A percentile compares a stretch with the other conserved stretches of the same genome.
phyloP scores from a whole-genome alignment of 92 coral and sea anemone genomes.

The Palythoa caribaeorum region DNA sequence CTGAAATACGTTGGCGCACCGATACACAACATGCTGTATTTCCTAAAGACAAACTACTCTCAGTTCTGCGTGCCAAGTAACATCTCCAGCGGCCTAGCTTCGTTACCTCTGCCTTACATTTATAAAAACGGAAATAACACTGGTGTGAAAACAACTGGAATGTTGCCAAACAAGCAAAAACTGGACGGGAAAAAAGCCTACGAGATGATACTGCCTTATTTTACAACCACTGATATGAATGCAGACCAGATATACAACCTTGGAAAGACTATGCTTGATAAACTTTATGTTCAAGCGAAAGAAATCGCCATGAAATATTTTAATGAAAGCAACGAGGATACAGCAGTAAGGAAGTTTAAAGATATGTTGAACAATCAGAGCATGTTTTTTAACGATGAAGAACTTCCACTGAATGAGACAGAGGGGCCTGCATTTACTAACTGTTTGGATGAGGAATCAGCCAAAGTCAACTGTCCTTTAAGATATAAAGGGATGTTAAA shows the following conservation, averaged over 20 bases:
- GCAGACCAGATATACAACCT: slow-evolving; percentile 78
- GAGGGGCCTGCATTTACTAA: slow-evolving; percentile 82
- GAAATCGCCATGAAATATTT: slow-evolving; percentile 78
- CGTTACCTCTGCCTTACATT: slow-evolving; percentile 80
- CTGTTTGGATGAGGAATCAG: slow-evolving; percentile 75
- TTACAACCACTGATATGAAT: slow-evolving; percentile 81
- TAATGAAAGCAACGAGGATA: slow-evolving; percentile 54
- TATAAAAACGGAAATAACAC: slow-evolving; percentile 79
- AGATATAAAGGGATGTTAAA: slow-evolving; percentile 87
- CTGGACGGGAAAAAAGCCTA: slow-evolving; percentile 85
- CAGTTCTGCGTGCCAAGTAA: slow-evolving; percentile 91
- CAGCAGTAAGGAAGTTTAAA: slow-evolving; percentile 79
- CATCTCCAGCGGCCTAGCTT: slow-evolving; percentile 94
- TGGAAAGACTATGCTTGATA: slow-evolving; percentile 70
- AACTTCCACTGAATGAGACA: slow-evolving; percentile 88
- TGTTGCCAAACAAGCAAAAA: slow-evolving; percentile 80
- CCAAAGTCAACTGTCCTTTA: slow-evolving; percentile 84
- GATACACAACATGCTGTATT: slow-evolving; percentile 72
- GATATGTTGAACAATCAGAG: slow-evolving; percentile 75
- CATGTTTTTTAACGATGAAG: slow-evolving; percentile 89
- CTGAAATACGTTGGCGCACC: slow-evolving; percentile 86
- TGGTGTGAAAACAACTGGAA: slow-evolving; percentile 62
- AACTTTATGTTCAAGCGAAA: slow-evolving; percentile 86
- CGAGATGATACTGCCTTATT: slow-evolving; percentile 87
- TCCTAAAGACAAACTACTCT: slow-evolving; percentile 77